Evolutionary conservation across 2,888 invertebrate genomes (phyloP).

Genomic region (Drosophila phalerata): DNA sequence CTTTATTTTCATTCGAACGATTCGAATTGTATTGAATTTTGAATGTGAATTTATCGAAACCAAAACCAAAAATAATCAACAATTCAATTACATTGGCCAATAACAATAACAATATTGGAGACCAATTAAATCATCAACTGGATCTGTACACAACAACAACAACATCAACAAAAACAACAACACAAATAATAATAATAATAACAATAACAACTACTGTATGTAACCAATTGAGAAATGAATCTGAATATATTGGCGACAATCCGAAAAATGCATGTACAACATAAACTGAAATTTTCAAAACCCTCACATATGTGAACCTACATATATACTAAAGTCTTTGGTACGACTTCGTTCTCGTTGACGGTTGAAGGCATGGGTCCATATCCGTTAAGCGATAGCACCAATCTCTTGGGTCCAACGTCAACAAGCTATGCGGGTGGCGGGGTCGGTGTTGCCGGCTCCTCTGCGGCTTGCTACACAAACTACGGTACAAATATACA

Average conservation of each 20-base stretch:
- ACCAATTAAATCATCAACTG: slow-evolving; percentile 61
- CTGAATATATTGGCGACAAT: slow-evolving; percentile 54
- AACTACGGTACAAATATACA: slow-evolving; percentile 86
- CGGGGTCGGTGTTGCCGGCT: slow-evolving; percentile 50
- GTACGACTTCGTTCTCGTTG: slow-evolving; percentile 86
- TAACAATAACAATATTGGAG: slow-evolving; percentile 51
- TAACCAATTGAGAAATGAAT: slow-evolving; percentile 59
- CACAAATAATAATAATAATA: slow-evolving; percentile 39
- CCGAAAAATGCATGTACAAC: slow-evolving; percentile 52
- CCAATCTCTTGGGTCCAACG: slow-evolving; percentile 85
- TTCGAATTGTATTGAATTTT: slow-evolving; percentile 58
- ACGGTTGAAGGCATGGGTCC: slow-evolving; percentile 86
- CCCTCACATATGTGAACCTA: slow-evolving; percentile 37
- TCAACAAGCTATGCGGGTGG: slow-evolving; percentile 81
- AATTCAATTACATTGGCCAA: slow-evolving; percentile 49
- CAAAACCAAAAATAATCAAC: slow-evolving; percentile 56
- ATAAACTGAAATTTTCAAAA: slow-evolving; percentile 39
- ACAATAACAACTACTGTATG: slow-evolving; percentile 59
- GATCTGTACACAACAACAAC: slow-evolving; percentile 49
- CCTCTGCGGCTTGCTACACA: slow-evolving; percentile 83
- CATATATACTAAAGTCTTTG: slow-evolving; percentile 84
- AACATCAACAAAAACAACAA: slow-evolving; percentile 51
- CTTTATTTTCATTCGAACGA: slow-evolving; percentile 63
- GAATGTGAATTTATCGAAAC: slow-evolving; percentile 39
- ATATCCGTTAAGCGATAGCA: slow-evolving; percentile 86